These are phyloP conservation scores for Choristoneura rosaceana DNA, from an alignment of 2,888 invertebrate species.

Conservation along the genomic window DNA sequence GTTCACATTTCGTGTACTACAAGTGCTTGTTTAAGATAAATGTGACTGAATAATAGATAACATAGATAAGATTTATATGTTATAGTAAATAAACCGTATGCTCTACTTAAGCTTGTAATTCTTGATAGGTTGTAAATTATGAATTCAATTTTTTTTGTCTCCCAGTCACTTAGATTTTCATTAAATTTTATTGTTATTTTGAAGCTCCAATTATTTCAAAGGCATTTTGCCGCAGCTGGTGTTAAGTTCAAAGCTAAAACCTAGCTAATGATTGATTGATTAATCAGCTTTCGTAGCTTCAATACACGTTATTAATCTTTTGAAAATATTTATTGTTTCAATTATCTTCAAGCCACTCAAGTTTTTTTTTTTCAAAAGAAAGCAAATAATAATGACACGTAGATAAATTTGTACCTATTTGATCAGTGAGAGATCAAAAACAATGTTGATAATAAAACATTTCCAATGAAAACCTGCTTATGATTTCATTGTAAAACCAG, in stretches of 20 bases:
- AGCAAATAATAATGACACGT: too few species aligned
- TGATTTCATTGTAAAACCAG: not conserved
- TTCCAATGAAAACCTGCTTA: not conserved
- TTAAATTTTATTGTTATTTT: not conserved
- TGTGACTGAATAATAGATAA: constrained; percentile 81
- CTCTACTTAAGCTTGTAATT: constrained; percentile 52
- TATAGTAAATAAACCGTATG: constrained; percentile 51
- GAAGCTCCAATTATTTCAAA: not conserved
- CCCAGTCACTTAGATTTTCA: not conserved
- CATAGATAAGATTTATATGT: constrained; percentile 54
- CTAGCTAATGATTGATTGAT: not conserved
- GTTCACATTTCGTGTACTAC: constrained; percentile 70
- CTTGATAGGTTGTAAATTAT: constrained; percentile 43
- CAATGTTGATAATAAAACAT: too few species aligned
- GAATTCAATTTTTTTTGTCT: not conserved
- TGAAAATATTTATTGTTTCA: not conserved
- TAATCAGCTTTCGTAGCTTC: not conserved
- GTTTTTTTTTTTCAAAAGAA: too few species aligned
- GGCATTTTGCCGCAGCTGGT: not conserved
- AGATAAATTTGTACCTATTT: too few species aligned
- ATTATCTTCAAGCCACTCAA: not conserved
- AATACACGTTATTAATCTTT: not conserved
- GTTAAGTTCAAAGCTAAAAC: not conserved
- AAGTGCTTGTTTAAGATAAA: constrained; percentile 76
- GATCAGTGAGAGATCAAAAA: too few species aligned